Percentiles rank a stretch among this genome's conserved stretches.
Evolutionary conservation across 2,113 vertebrate species (phyloP).

Genomic region (Clarias batrachus): DNA sequence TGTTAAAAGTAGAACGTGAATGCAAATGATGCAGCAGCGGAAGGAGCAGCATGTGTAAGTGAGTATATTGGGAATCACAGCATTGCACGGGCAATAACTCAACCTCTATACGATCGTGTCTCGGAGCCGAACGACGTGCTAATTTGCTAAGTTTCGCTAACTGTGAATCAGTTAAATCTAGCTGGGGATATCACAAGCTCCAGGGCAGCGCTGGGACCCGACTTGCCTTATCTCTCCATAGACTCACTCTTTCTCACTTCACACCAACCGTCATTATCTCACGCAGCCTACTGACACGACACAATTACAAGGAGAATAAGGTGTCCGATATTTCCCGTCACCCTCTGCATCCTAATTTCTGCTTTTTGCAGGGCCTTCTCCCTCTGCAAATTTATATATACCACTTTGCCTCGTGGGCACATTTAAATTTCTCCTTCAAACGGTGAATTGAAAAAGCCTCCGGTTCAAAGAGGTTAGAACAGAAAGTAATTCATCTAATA

Average conservation of each 20-base stretch:
- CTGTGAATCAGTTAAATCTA: conserved; percentile 30
- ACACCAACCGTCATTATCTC: conserved; percentile 47
- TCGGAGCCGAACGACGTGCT: conserved; percentile 21
- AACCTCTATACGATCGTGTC: background rate
- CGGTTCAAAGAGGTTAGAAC: conserved; percentile 47
- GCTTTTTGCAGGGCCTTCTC: conserved; percentile 14
- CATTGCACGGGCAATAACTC: conserved; percentile 23
- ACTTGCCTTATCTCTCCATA: conserved; percentile 24
- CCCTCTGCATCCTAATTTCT: conserved; percentile 50
- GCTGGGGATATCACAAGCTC: conserved; percentile 24
- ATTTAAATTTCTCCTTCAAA: conserved; percentile 52
- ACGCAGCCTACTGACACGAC: conserved; percentile 47
- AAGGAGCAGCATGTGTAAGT: conserved; percentile 22
- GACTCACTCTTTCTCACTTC: conserved; percentile 33
- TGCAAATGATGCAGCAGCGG: conserved; percentile 22
- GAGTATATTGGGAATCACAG: conserved; percentile 13
- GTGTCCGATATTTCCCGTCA: conserved; percentile 42
- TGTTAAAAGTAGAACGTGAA: conserved; percentile 20
- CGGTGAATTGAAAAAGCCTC: conserved; percentile 41
- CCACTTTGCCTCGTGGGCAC: conserved; percentile 42
- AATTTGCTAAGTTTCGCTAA: conserved; percentile 32
- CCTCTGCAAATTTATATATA: conserved; percentile 46
- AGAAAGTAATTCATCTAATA: conserved; percentile 48
- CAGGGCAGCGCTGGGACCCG: background rate
- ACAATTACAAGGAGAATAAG: conserved; percentile 50